phyloP scores from a whole-genome alignment of 2,797 vertebrate genomes.

The Morus bassanus region DNA sequence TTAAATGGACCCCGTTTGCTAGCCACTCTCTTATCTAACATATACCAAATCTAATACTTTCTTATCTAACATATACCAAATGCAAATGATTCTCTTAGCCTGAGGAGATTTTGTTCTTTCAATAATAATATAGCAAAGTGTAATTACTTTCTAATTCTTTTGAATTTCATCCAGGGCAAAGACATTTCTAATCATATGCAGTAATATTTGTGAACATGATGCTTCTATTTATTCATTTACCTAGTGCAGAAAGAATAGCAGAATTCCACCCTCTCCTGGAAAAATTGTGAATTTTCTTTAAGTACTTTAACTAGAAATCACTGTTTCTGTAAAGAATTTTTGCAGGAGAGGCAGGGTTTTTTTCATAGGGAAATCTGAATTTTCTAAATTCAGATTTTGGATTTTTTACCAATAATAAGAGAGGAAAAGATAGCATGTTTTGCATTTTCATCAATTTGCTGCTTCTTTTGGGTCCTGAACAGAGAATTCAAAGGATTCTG shows the following conservation, averaged over 20 bases:
- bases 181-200: background rate
- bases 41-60: background rate
- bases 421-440: background rate
- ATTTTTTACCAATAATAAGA: background rate
- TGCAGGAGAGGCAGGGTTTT: background rate
- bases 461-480: background rate
- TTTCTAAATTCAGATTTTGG: background rate
- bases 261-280: slow-evolving; percentile 63
- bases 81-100: slow-evolving; percentile 38
- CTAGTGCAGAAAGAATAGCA: background rate
- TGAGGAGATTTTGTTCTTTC: slow-evolving; percentile 16
- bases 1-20: slow-evolving; percentile 6
- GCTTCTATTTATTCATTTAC: background rate
- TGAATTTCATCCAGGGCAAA: slow-evolving; percentile 38
- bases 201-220: background rate
- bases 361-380: background rate
- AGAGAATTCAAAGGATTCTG: background rate
- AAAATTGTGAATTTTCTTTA: slow-evolving; percentile 25
- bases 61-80: slow-evolving; percentile 30
- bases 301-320: background rate
- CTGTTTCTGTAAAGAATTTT: background rate
- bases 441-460: background rate
- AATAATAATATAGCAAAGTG: background rate
- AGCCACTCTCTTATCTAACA: slow-evolving; percentile 44
- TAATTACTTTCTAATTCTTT: slow-evolving; percentile 36